Evolutionary conservation across 1,140 invertebrate genomes (phyloP).

Genomic region (Cephus cinctus): DNA sequence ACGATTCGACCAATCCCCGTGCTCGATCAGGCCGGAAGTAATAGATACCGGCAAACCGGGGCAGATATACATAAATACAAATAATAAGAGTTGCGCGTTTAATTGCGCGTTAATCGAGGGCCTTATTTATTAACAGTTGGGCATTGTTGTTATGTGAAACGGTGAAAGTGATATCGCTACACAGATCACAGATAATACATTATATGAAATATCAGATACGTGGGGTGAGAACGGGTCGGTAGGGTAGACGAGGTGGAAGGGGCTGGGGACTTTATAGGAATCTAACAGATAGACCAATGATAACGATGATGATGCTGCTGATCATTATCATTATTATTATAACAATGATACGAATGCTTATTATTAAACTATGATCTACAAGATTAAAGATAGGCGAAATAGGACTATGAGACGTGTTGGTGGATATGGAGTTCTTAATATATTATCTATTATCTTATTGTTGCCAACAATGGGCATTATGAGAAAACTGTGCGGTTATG

Average conservation of each 20-base stretch:
- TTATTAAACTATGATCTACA: background rate
- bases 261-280: background rate
- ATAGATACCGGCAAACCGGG: too few species aligned
- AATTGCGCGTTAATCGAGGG: constrained; percentile 40
- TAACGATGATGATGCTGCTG: too few species aligned
- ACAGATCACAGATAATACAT: constrained; percentile 46
- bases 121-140: constrained; percentile 55
- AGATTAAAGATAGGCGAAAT: constrained; percentile 7
- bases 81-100: too few species aligned
- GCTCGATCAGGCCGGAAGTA: too few species aligned
- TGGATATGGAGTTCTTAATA: constrained; percentile 44
- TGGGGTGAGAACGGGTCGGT: constrained; percentile 15
- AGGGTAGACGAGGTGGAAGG: constrained; percentile 10
- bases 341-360: background rate
- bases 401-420: constrained; percentile 25
- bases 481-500: constrained; percentile 44
- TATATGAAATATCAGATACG: constrained; percentile 16
- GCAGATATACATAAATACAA: too few species aligned
- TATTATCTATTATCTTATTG: constrained; percentile 55
- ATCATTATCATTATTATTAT: too few species aligned
- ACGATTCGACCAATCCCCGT: too few species aligned
- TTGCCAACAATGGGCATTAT: constrained; percentile 57
- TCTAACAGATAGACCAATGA: constrained; percentile 5
- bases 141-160: constrained; percentile 53
- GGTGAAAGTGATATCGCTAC: constrained; percentile 44